These are phyloP conservation scores for Athalia rosae DNA, from an alignment of 2,888 invertebrate species.

Conservation along the genomic window DNA sequence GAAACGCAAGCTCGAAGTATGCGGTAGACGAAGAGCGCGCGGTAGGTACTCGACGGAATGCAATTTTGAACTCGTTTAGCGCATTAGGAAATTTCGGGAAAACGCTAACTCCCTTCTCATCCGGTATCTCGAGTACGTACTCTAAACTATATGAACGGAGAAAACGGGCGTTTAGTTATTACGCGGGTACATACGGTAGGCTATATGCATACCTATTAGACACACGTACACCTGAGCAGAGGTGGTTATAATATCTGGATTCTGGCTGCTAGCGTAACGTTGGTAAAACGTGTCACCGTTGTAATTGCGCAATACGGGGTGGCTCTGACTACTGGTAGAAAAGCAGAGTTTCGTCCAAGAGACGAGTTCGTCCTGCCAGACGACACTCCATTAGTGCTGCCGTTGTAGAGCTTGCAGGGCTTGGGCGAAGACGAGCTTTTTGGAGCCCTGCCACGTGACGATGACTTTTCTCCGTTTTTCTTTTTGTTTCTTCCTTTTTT, in stretches of 20 bases:
- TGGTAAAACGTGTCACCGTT: slow-evolving; percentile 6
- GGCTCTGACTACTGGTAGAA: background rate
- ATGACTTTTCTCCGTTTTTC: background rate
- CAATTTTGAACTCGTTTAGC: too few relatives aligned
- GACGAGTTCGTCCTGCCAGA: background rate
- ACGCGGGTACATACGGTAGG: too few relatives aligned
- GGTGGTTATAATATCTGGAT: background rate
- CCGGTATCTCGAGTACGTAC: too few relatives aligned
- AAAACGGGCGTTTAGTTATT: too few relatives aligned
- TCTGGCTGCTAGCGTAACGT: background rate
- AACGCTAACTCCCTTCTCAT: too few relatives aligned
- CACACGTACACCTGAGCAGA: background rate
- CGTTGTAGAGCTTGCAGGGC: background rate
- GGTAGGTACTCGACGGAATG: too few relatives aligned
- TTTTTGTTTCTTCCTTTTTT: background rate
- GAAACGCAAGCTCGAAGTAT: too few relatives aligned
- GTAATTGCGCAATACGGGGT: background rate
- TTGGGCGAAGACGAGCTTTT: slow-evolving; percentile 16
- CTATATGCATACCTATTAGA: too few relatives aligned
- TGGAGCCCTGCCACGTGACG: background rate
- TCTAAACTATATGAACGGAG: too few relatives aligned
- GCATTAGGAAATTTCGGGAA: too few relatives aligned
- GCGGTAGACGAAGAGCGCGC: too few relatives aligned
- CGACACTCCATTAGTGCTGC: slow-evolving; percentile 25
- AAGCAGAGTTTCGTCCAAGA: background rate